Evolutionary conservation across 2,797 vertebrate species (phyloP).

Genomic region (Poeciliopsis presidionis): DNA sequence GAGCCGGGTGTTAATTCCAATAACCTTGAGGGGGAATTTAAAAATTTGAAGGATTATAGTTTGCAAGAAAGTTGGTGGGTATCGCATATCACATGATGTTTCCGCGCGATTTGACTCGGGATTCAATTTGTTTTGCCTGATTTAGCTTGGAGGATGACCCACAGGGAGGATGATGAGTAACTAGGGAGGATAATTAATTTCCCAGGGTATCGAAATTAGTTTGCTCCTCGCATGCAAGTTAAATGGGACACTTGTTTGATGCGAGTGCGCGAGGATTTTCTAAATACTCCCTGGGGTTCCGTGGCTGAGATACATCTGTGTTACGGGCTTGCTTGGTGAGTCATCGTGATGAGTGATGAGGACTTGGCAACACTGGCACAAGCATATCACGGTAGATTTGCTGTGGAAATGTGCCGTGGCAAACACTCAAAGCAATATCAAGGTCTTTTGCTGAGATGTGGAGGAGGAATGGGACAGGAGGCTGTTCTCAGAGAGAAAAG

Average conservation of each 20-base stretch:
- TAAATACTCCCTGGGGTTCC: slow-evolving; percentile 15
- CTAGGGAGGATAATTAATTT: slow-evolving; percentile 27
- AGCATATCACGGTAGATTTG: slow-evolving; percentile 67
- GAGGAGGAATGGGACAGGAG: slow-evolving; percentile 25
- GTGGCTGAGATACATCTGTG: slow-evolving; percentile 39
- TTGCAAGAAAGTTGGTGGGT: slow-evolving; percentile 25
- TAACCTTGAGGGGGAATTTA: slow-evolving; percentile 28
- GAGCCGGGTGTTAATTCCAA: slow-evolving; percentile 43
- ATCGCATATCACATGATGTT: not conserved
- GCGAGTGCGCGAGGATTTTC: slow-evolving; percentile 25
- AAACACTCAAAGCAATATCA: slow-evolving; percentile 68
- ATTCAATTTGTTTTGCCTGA: not conserved
- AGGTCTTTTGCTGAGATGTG: slow-evolving; percentile 55
- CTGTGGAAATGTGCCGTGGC: slow-evolving; percentile 67
- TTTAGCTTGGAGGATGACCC: not conserved
- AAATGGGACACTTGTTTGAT: slow-evolving; percentile 21
- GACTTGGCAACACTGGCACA: slow-evolving; percentile 44
- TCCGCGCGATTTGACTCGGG: slow-evolving; percentile 11
- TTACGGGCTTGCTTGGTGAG: slow-evolving; percentile 62
- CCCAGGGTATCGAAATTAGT: slow-evolving; percentile 6
- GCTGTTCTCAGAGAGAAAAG: slow-evolving; percentile 8
- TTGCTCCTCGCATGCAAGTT: not conserved
- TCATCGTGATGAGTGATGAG: slow-evolving; percentile 64
- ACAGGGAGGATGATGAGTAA: slow-evolving; percentile 16
- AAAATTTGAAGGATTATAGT: slow-evolving; percentile 14